Evolutionary conservation across 1,140 invertebrate species (phyloP), one percentile per base, ranked within the genome.

Genomic region (Oreohelix idahoensis): DNA sequence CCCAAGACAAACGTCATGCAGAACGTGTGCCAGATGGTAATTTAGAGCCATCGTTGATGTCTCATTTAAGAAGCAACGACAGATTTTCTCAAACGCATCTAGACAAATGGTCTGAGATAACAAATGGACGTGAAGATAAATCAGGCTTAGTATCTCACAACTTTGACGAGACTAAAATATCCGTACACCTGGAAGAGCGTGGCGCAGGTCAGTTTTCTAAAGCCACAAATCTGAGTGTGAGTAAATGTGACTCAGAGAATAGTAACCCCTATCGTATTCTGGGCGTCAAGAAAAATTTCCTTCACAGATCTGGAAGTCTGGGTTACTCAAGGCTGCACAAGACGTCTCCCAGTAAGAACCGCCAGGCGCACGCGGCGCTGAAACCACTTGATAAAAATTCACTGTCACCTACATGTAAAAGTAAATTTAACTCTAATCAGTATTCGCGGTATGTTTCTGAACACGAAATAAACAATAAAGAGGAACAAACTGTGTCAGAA

Each of bases 271-370:
- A 66, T 66, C n/a, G 63, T 35, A 1, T 66, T 8, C 29, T 66
- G 63, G 63, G 63, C 8, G 63, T 66, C 8, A 66, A 66, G 29
- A 66, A 66, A 32, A 66, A 66, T 66, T 66, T 66, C 29, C 63
- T 66, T 8, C n/a, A 35, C 1, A 29, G 63, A 66, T 66, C 63
- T 29, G 63, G 29, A 32, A 66, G n/a, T 32, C 8, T 35, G 4
- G 29, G 63, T 35, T 66, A 32, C 29, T 66, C 63, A 66, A 66
- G 63, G 29, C 17, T 32, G 23, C 53, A 58, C 26, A 58, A 10
- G 26, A 10, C 20, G 53, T 58, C 53, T 15, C 53, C 53, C 2
- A 58, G 53, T n/a, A 58, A 58, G 23, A 45, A 15, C 15, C 42
- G 5, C 42, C 42, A 15, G 42, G 15, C 15, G 42, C 42, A 45